These are phyloP conservation scores for Tiliacea aurago DNA, from an alignment of 2,888 invertebrate genomes.

Conservation along the genomic window DNA sequence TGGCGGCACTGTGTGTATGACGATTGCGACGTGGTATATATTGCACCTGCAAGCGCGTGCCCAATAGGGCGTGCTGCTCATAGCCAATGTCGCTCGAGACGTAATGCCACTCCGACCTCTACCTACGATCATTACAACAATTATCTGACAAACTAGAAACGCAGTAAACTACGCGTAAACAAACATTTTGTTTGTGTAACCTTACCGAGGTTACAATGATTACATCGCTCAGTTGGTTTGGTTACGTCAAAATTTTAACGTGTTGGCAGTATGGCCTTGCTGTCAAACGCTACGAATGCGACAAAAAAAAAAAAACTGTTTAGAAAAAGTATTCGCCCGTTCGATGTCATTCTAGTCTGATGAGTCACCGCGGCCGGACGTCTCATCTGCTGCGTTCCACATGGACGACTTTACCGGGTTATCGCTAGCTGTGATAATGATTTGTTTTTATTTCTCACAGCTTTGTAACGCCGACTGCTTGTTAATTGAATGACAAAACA, in stretches of 20 bases:
- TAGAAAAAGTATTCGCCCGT: slow-evolving; percentile 69
- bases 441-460: slow-evolving; percentile 79
- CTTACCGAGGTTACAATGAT: slow-evolving; percentile 74
- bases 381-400: slow-evolving; percentile 66
- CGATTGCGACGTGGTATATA: slow-evolving; percentile 19
- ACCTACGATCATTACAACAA: slow-evolving; percentile 73
- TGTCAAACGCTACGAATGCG: slow-evolving; percentile 64
- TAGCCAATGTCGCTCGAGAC: slow-evolving; percentile 46
- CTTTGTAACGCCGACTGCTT: slow-evolving; percentile 72
- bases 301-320: slow-evolving; percentile 71
- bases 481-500: slow-evolving; percentile 68
- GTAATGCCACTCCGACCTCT: slow-evolving; percentile 70
- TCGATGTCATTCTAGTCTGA: slow-evolving; percentile 76
- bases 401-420: slow-evolving; percentile 74
- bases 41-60: slow-evolving; percentile 46
- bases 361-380: slow-evolving; percentile 79
- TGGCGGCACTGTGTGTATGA: slow-evolving; percentile 25
- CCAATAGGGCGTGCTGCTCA: slow-evolving; percentile 32
- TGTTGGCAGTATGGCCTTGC: slow-evolving; percentile 76
- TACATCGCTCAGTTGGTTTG: slow-evolving; percentile 70
- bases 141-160: slow-evolving; percentile 72
- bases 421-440: slow-evolving; percentile 76
- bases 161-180: slow-evolving; percentile 67
- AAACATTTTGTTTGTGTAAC: slow-evolving; percentile 71
- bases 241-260: slow-evolving; percentile 73